Evolutionary conservation across 2,888 invertebrate genomes (phyloP), one percentile per base, ranked within the genome.

Genomic region (Lydus trimaculatus): DNA sequence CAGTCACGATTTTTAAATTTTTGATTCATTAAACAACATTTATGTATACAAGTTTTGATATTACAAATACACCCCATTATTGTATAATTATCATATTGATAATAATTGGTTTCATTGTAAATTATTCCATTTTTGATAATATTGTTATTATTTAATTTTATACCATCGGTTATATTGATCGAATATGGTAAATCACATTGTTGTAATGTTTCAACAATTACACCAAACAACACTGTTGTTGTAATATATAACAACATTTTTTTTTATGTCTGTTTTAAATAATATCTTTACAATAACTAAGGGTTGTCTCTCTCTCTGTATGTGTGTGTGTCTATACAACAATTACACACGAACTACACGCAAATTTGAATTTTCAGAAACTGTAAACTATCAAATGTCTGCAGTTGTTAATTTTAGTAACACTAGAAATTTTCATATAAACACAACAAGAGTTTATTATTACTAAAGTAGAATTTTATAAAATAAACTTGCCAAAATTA

Each of bases 21-120:
- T 58, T 68, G 58, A 15, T 58, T 43, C 6, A 58, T 48, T 15
- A 31, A 43, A 36, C 68, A 68, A 62, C 68, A 68, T 61, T 68
- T 68, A 56, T 62, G 43, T 23, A 68, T 39, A 31, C 68, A 68
- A 15, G 33, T 31, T 62, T 48, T 61, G 6, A 65, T 62, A 20
- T 68, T 65, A 31, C 68, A 68, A 25, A 65, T 48, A 43, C 68
- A 68, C 7, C 68, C 68, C 61, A 25, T 61, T 23, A 15, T 56
- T 8, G 39, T 31, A 20, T 36, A 25, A 23, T 64, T n/a, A 36
- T 31, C 58, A 4, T 5, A 36, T 58, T 5, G 11, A 20, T 25
- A 59, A 58, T 33, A 64, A 23, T 58, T 58, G 1, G 9, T 36
- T 6, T 15, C 11, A 7, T 20, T 43, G 39, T 33, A 64, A 20